These are phyloP conservation scores for Cyanoramphus novaezelandiae DNA, from an alignment of 2,113 vertebrate species.

Conservation along the genomic window DNA sequence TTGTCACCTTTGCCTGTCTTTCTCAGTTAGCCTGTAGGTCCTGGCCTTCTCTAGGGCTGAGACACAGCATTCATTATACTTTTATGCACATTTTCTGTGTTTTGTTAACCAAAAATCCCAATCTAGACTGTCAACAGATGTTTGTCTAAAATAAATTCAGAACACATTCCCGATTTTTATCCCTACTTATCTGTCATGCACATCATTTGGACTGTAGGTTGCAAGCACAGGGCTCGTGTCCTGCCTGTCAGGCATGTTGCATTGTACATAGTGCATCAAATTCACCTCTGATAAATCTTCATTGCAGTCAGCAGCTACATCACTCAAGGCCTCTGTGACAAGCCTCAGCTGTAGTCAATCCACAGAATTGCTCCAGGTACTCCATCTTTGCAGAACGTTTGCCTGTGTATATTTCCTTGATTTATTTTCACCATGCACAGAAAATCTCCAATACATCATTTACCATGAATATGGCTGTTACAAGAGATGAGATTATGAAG, in stretches of 20 bases:
- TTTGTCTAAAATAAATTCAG: background rate
- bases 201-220: background rate
- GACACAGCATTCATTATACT: background rate
- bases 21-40: background rate
- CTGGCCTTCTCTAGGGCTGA: background rate
- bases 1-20: background rate
- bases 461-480: constrained; percentile 56
- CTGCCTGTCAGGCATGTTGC: background rate
- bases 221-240: background rate
- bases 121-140: background rate
- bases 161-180: background rate
- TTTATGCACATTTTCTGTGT: background rate
- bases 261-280: background rate
- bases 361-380: background rate
- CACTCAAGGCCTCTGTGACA: background rate
- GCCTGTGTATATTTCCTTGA: background rate
- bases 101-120: background rate
- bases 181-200: background rate
- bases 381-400: background rate
- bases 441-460: constrained; percentile 73
- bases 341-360: background rate
- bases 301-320: background rate
- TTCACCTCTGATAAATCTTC: constrained; percentile 15
- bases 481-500: constrained; percentile 53
- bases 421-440: constrained; percentile 48